phyloP scores from a whole-genome alignment of 1,140 invertebrate species.

The Megathymus violae region DNA sequence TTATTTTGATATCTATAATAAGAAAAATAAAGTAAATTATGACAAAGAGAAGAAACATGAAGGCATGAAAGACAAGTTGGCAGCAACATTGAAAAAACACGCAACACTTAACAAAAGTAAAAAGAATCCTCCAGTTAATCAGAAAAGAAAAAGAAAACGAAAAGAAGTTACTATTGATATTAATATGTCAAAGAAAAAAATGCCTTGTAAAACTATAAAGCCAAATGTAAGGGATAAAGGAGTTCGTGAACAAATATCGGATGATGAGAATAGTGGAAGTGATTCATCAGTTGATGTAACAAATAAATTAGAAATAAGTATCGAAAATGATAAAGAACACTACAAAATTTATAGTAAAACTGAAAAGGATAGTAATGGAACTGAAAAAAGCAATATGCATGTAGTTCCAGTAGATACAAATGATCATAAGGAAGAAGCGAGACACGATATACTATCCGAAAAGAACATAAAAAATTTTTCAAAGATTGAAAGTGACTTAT shows the following conservation, averaged over 20 bases:
- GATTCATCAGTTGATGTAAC: slow-evolving; percentile 43
- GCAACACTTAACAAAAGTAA: slow-evolving; percentile 63
- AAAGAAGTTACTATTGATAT: slow-evolving; percentile 60
- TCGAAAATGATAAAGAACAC: slow-evolving; percentile 43
- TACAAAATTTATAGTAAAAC: not conserved
- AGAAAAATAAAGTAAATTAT: slow-evolving; percentile 34
- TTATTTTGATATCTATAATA: slow-evolving; percentile 64
- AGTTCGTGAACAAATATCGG: slow-evolving; percentile 32
- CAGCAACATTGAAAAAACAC: slow-evolving; percentile 74
- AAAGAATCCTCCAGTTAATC: slow-evolving; percentile 47
- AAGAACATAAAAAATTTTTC: slow-evolving; percentile 7
- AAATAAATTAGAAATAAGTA: slow-evolving; percentile 70
- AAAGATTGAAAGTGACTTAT: slow-evolving; percentile 29
- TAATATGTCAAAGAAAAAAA: slow-evolving; percentile 43
- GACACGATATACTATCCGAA: slow-evolving; percentile 12
- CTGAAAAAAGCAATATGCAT: slow-evolving; percentile 28
- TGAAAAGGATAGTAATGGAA: slow-evolving; percentile 36
- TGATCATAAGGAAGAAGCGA: slow-evolving; percentile 20
- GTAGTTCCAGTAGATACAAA: slow-evolving; percentile 5
- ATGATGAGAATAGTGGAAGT: slow-evolving; percentile 36
- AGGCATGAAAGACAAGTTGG: slow-evolving; percentile 59
- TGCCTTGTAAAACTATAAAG: slow-evolving; percentile 44
- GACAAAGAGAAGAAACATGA: slow-evolving; percentile 36
- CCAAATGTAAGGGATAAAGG: slow-evolving; percentile 31
- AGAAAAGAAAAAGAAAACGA: slow-evolving; percentile 63